Base-by-base conservation (phyloP, 2,797 vertebrate genomes). In the Catharus ustulatus region DNA sequence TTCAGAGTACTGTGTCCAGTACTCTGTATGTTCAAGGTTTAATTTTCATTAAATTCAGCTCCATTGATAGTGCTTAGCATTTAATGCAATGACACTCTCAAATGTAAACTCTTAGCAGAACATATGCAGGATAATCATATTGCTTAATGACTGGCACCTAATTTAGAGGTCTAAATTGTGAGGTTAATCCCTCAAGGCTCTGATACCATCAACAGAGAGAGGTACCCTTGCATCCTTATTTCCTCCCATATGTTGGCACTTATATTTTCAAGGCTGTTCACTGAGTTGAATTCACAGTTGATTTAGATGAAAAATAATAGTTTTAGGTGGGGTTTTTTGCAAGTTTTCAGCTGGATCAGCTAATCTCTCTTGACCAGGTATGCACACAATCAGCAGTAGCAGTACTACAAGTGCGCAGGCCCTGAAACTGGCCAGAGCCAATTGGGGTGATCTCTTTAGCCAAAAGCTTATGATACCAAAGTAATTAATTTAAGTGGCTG, bases 91-190 rank as follows among this genome's bases (percentile, higher is more conserved):
- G 19, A 84, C 6, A 13, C 34, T 59, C 71, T 94, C 67, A 79
- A 93, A 82, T 71, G 51, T 79, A 79, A 93, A 75, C 55, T 87
- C 55, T 63, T 72, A 66, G 62, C 46, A 95, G 83, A 91, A 83
- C 51, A 89, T 32, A 85, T 30, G 64, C 45, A 91, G 15, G 24
- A 84, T 76, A 94, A 90, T 61, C 48, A 92, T 89, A 93, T 6
- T 80, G 91, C 45, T 79, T 92, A 92, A 89, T 45, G 63, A 52
- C 32, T 82, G 59, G 57, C 84, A 82, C 57, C 48, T 82, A 79
- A 90, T 92, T 90, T 87, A 89, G 84, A 82, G 61, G 49, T 64
- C 61, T 67, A 67, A 87, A 87, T 92, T 92, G 55, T 93, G 62
- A 89, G 55, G 74, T 63, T 95, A 93, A 89, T 82, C 48, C 75